Evolutionary conservation across 1,140 invertebrate species (phyloP), one percentile per base, ranked within the genome.

Genomic region (Drosophila pallidifrons): DNA sequence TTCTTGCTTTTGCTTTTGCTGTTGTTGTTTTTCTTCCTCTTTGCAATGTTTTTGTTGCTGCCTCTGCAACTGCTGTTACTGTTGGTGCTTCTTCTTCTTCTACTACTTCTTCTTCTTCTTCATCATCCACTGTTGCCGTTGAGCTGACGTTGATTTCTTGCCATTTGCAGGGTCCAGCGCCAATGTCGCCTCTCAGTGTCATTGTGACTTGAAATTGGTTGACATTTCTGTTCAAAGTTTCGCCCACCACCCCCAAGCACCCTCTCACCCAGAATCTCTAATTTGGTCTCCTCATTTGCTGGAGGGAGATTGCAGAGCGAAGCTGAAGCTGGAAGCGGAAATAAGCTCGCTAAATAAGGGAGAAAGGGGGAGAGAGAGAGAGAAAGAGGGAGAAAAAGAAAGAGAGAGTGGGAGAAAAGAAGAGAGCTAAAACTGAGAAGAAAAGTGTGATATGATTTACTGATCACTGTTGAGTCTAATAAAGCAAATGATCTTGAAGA

Each of bases 81-180:
- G 10, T 8, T 38, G 35, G 7, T 65, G 10, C n/a, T 11, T 54
- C 32, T 13, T 13, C n/a, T 10, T n/a, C 20, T 25, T 25, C 20
- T 4, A 25, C 20, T 25, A 25, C 20, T 25, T 25, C 20, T 58
- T 58, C 57, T 63, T 47, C 35, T 32, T 35, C 32, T 59, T 15
- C 1, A 55, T 16, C 6, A 8, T 10, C 38, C 16, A 7, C 47
- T 49, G 20, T 54, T 60, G 51, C 54, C 10, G 70, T 59, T 68
- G 77, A 78, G 67, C 77, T 88, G 85, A 88, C 77, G 85, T 88
- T 88, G 83, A 88, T 89, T 88, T 88, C 83, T 82, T 82, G 82
- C 83, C 83, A 88, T 85, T 88, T 75, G 70, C 82, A 81, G 75
- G 43, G 73, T 80, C 85, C 83, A 88, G 65, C 65, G 58, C 67